Base-by-base conservation (phyloP, 1,140 invertebrate genomes). In the Planococcus citri region DNA sequence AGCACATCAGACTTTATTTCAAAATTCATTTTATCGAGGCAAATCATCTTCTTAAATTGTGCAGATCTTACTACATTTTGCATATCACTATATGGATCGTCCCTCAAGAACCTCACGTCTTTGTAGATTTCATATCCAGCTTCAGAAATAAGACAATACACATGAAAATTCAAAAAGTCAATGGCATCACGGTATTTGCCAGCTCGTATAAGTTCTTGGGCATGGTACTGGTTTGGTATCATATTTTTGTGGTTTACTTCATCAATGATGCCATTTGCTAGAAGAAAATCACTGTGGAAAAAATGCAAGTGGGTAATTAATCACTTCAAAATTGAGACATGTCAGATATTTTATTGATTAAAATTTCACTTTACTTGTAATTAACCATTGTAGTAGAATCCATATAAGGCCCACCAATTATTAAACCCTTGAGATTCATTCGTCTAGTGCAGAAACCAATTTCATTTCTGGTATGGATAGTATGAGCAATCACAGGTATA, bases 401-500 rank as follows among this genome's bases (percentile, higher is more conserved):
- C 71, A 84, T 87, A 0, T 92, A 79, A 0, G 91, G 91, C 79
- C 94, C 92, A 0, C 91, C 92, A 75, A 95, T 94, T 0, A 89
- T 86, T 71, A 95, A 78, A 41, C 87, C 88, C 9, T 72, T 70
- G 1, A 89, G 75, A 73, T 87, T 87, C 71, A 85, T 86, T 10
- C 80, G 73, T 69, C 81, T 75, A 8, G 85, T 81, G 27, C 78
- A 84, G 29, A 17, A 60, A 38, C 83, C 80, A n/a, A n/a, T n/a
- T n/a, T n/a, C n/a, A 74, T 86, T 88, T 33, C 86, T 82, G 72
- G 82, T 80, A 75, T 91, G 86, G 58, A 94, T 92, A 20, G 86
- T 85, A 75, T 89, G 84, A 0, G 85, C 84, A 17, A 91, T 76
- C 0, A 89, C 86, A 17, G 91, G 90, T 0, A 92, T 85, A 80